Evolutionary conservation across 1,140 invertebrate species (phyloP).

Genomic region (Acromyrmex heyeri): DNA sequence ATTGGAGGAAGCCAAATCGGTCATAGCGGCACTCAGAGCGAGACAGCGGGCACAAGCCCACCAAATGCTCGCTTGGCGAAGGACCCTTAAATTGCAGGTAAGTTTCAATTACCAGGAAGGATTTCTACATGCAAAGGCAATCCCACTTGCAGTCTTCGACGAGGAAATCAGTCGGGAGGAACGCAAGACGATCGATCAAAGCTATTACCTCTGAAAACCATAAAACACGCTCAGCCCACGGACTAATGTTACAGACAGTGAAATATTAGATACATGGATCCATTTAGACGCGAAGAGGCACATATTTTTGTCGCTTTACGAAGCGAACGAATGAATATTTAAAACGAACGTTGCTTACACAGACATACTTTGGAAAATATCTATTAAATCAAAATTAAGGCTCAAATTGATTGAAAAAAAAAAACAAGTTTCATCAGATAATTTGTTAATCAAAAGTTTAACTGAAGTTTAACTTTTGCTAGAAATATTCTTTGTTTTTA

Average conservation of each 20-base stretch:
- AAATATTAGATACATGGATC: constrained; percentile 62
- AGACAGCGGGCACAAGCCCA: constrained; percentile 86
- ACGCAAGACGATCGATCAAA: constrained; percentile 54
- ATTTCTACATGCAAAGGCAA: constrained; percentile 36
- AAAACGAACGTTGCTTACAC: constrained; percentile 16
- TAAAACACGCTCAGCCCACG: constrained; percentile 47
- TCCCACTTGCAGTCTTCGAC: constrained; percentile 19
- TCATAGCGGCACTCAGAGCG: constrained; percentile 86
- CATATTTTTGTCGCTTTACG: constrained; percentile 1
- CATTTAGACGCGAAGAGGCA: constrained; percentile 44
- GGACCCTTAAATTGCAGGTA: constrained; percentile 87
- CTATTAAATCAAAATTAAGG: background rate
- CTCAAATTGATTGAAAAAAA: background rate
- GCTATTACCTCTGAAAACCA: constrained; percentile 58
- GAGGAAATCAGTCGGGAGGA: background rate
- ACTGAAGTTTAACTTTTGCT: background rate
- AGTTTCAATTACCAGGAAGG: constrained; percentile 39
- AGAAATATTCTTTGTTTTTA: background rate
- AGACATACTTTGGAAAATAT: background rate
- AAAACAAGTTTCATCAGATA: background rate
- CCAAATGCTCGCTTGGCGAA: constrained; percentile 87
- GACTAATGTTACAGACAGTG: constrained; percentile 54
- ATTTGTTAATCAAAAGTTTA: background rate
- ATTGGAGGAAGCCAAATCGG: constrained; percentile 86
- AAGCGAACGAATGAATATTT: background rate